Evolutionary conservation across 1,140 invertebrate genomes (phyloP), one percentile per base, ranked within the genome.

Genomic region (Drosophila sp.): DNA sequence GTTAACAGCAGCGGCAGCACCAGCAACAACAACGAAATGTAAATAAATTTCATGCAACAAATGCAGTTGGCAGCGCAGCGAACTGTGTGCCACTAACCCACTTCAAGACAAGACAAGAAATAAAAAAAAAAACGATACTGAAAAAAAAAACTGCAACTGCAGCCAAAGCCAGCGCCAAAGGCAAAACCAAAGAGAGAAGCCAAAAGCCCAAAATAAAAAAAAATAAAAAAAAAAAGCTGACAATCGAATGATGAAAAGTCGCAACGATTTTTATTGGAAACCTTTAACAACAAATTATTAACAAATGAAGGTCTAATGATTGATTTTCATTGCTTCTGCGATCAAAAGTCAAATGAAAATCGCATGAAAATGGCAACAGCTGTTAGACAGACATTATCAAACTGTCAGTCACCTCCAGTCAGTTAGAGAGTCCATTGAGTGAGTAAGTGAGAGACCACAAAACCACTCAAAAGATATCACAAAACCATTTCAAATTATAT

Each of bases 31-130:
- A 65, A 69, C 64, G 79, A 76, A 80, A 83, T 83, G 76, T 89
- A 89, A 84, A 87, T 87, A 87, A 78, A 89, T 87, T 84, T 79
- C 70, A 77, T 77, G 81, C 80, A 84, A 84, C 80, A 84, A 84
- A 79, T 76, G 66, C 80, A 75, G 58, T 54, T 60, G 76, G 65
- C 50, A 70, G 60, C 57, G 66, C 65, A 62, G 60, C 55, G 50
- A 60, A 61, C 44, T 68, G 50, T 86, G 83, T 86, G 83, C 83
- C 79, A 86, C 83, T 86, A 87, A 87, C 83, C 83, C 75, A 87
- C 83, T 87, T 87, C 65, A 70, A 82, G 79, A 86, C 82, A 79
- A 50, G 44, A 79, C 76, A 56, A 68, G 50, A 57, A 69, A 27
- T 33, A 30, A 55, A 57, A 30, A 55, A 17, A 7, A 54, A 29